A percentile compares a stretch with the other conserved stretches of the same genome.
These are phyloP conservation scores for Nebria ingens DNA, from an alignment of 1,140 invertebrate genomes.

Conservation along the genomic window DNA sequence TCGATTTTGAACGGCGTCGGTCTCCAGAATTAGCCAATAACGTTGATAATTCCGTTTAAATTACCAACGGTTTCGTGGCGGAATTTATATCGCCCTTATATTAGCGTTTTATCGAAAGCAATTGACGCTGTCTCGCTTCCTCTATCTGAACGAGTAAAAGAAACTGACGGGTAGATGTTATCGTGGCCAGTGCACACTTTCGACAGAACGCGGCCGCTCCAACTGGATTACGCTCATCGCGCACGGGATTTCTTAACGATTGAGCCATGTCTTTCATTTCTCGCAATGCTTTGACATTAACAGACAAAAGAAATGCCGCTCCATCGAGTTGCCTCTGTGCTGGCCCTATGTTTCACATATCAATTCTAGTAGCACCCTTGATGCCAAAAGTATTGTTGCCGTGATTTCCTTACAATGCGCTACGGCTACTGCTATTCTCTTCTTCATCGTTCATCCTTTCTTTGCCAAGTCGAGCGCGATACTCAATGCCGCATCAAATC, in stretches of 20 bases:
- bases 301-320: constrained; percentile 4
- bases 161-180: neutral
- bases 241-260: neutral
- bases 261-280: constrained; percentile 6
- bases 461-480: too few species aligned
- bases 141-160: neutral
- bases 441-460: too few species aligned
- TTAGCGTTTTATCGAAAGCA: too few species aligned
- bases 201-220: too few species aligned
- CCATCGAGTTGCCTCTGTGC: too few species aligned
- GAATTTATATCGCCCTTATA: neutral
- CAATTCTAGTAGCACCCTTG: too few species aligned
- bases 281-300: neutral
- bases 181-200: neutral
- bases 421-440: too few species aligned
- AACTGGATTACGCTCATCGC: neutral
- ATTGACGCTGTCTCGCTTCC: neutral
- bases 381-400: too few species aligned
- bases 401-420: too few species aligned
- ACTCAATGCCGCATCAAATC: too few species aligned
- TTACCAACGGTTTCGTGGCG: neutral
- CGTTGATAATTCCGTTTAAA: constrained; percentile 3
- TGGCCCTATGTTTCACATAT: too few species aligned
- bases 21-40: neutral
- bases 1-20: neutral